Base-by-base conservation (phyloP, 2,888 invertebrate species). In the Endomychus coccineus region DNA sequence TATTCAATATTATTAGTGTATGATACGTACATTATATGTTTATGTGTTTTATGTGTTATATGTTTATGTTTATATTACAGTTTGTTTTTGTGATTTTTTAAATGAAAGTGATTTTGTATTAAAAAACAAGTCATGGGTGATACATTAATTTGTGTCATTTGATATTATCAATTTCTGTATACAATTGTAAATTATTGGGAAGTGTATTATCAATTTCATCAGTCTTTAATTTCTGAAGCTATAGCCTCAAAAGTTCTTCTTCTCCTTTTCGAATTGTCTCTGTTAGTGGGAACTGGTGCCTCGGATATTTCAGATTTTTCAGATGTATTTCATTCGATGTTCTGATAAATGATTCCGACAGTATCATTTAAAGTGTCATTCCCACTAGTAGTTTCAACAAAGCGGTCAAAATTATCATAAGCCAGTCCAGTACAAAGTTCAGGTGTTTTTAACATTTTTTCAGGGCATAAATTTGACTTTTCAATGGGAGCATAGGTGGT, bases 131-230 rank as follows among this genome's bases (percentile, higher is more conserved):
- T 42, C 4, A 55, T 56, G 7, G 56, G 54, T 7, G 56, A 55
- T 35, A 23, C 14, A 45, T 57, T 55, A n/a, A 56, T 54, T 5
- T 50, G 50, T 29, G 52, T 50, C 4, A 55, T n/a, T n/a, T n/a
- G n/a, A n/a, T n/a, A n/a, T 27, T 27, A 12, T 27, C 27, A 27
- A 27, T 27, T 15, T 36, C 21, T 28, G 34, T 43, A 11, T 32
- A 37, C 34, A 35, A 32, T 34, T 31, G 33, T 16, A 40, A 45
- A 40, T 49, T 44, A 27, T 25, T 36, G 34, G 47, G 44, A n/a
- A 30, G 38, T 41, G 37, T 35, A 40, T 41, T 24, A 43, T 49
- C 44, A 42, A 32, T 40, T 39, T 47, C 36, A 42, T 43, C 36
- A 36, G 43, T 24, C 15, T 45, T 39, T 39, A 41, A 36, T 28